These are phyloP conservation scores for Tachypleus tridentatus DNA, from an alignment of 1,140 invertebrate species.

Conservation along the genomic window DNA sequence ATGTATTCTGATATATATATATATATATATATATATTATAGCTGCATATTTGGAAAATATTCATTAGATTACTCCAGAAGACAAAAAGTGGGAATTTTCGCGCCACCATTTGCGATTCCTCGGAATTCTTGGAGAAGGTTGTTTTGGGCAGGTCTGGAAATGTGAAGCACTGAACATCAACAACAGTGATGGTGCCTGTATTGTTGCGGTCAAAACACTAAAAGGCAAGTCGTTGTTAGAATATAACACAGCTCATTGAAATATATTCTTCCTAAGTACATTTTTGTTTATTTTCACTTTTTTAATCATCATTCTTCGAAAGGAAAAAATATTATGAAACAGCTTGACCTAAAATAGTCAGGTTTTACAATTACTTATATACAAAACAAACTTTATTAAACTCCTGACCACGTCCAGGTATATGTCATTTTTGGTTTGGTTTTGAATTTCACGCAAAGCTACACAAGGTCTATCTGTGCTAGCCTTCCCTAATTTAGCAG, in stretches of 20 bases:
- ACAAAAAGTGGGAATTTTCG: slow-evolving; percentile 66
- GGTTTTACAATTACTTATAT: too few relatives aligned
- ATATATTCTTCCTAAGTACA: not conserved
- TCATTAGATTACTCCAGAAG: slow-evolving; percentile 7
- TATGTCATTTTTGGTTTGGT: too few relatives aligned
- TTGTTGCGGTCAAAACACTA: slow-evolving; percentile 22
- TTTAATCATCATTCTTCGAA: not conserved
- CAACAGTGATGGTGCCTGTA: not conserved
- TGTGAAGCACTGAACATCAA: slow-evolving; percentile 43
- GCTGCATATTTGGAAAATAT: too few relatives aligned
- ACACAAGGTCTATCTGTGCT: too few relatives aligned
- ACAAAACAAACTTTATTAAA: too few relatives aligned
- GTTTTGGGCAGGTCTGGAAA: slow-evolving; percentile 86
- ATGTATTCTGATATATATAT: too few relatives aligned
- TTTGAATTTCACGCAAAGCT: too few relatives aligned
- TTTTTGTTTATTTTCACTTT: slow-evolving; percentile 4
- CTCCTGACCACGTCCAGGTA: too few relatives aligned
- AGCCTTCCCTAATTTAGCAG: too few relatives aligned
- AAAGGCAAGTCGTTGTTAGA: slow-evolving; percentile 11
- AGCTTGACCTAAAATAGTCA: too few relatives aligned
- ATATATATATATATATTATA: too few relatives aligned
- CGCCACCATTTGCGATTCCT: slow-evolving; percentile 72
- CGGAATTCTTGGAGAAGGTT: slow-evolving; percentile 82
- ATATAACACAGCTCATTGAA: not conserved
- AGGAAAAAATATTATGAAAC: too few relatives aligned